Evolutionary conservation across 2,113 vertebrate species (phyloP).

Genomic region (Sus scrofa): DNA sequence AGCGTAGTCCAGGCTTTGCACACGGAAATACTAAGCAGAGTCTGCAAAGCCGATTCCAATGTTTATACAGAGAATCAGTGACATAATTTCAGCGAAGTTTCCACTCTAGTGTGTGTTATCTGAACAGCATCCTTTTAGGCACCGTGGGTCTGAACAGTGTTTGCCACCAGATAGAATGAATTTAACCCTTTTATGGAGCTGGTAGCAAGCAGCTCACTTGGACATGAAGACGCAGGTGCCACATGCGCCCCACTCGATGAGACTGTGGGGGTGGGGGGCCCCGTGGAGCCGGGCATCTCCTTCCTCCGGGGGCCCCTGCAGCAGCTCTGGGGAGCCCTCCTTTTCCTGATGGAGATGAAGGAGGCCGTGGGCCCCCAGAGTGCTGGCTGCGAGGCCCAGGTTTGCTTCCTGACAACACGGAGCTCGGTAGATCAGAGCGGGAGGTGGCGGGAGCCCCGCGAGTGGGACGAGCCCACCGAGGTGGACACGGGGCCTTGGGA

Average conservation of each 20-base stretch:
- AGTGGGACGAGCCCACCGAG: neutral
- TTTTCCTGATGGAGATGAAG: neutral
- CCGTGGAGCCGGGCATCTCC: neutral
- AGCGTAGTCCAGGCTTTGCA: neutral
- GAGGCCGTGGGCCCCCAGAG: neutral
- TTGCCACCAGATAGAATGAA: neutral
- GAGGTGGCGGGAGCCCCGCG: fast-evolving
- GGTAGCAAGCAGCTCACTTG: neutral
- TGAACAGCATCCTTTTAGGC: neutral
- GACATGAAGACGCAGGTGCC: neutral
- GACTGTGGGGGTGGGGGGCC: neutral
- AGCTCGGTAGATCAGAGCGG: neutral
- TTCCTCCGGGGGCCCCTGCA: neutral
- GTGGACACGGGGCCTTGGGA: fast-evolving
- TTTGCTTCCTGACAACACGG: neutral
- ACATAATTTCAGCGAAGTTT: neutral
- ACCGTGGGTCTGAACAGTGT: fast-evolving
- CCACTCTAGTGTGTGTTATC: fast-evolving
- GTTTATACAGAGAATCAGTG: neutral
- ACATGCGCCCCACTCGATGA: too few species aligned
- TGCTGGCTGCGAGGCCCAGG: neutral
- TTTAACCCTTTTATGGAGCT: too few species aligned
- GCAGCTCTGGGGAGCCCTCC: neutral
- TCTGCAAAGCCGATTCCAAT: neutral
- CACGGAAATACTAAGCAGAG: neutral